Base-by-base conservation (phyloP, 2,113 vertebrate species). In the Asarcornis scutulata region DNA sequence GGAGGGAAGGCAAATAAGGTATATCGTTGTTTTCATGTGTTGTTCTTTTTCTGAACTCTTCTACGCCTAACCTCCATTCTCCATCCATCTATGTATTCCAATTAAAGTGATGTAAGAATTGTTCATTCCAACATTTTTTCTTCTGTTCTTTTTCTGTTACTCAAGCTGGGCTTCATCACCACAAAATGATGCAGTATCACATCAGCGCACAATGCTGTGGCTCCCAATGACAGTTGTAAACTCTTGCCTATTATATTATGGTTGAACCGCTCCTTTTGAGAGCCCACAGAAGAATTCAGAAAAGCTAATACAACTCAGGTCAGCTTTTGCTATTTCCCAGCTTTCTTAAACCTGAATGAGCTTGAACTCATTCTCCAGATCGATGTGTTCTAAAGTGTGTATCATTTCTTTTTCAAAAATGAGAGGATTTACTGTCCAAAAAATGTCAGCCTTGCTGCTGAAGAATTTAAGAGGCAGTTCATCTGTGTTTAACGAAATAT, bases 271-370 rank as follows among this genome's bases (percentile, higher is more conserved):
- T 91, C 64, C 74, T 93, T 95, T 91, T 89, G 60, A 92, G 82
- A 91, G 81, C 74, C 85, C 86, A 1, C 8, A 84, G 62, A 92
- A 56, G 73, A 96, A 96, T 94, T 95, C 90, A 91, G 83, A 64
- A 75, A 90, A 96, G 83, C 82, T 92, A 95, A 96, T 96, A 86
- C 60, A 89, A 48, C 58, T 94, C 66, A 36, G 76, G 88, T 95
- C 95, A 95, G 77, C 80, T 74, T 80, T 42, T 91, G 86, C 80
- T 96, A 68, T 95, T 97, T 95, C 48, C 69, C 69, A 60, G 89
- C 80, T 92, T 93, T 52, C 95, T 95, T 96, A 96, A 97, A 93
- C 95, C 89, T 93, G 91, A 84, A 67, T 96, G 95, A 95, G 83
- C 89, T 89, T 86, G 67, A 90, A 81, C 21, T 96, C 88, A 95